phyloP scores from a whole-genome alignment of 2,797 vertebrate species.

The Rhadinocentrus ornatus region DNA sequence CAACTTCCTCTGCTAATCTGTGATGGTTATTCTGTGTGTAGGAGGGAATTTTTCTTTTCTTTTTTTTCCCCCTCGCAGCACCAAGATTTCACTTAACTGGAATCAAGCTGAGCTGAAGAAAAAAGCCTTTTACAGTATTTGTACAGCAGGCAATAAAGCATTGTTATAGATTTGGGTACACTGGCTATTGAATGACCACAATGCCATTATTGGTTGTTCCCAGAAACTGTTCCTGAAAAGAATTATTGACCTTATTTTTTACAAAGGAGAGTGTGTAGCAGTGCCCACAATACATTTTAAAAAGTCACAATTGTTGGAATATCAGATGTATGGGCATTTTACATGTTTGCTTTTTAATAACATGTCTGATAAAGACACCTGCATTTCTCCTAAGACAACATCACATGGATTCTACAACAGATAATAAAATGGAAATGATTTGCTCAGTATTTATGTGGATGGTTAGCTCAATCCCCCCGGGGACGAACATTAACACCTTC shows the following conservation, averaged over 20 bases:
- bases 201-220: constrained; percentile 9
- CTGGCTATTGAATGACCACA: neutral
- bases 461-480: no score
- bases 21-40: neutral
- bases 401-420: no score
- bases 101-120: neutral
- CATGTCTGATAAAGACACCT: no score
- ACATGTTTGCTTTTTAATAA: no score
- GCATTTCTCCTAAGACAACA: no score
- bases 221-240: constrained; percentile 4
- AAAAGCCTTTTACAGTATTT: constrained; percentile 10
- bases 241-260: neutral
- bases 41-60: neutral
- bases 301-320: neutral
- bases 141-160: constrained; percentile 1
- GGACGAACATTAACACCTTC: no score
- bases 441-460: no score
- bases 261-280: neutral
- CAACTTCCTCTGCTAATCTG: neutral
- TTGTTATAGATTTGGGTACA: neutral
- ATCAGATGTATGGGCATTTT: neutral
- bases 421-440: no score
- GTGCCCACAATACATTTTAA: neutral
- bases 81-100: neutral
- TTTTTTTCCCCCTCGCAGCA: neutral